Conservation (phyloP, 2,888 invertebrate genomes). For the Pseudanteris insignis region DNA sequence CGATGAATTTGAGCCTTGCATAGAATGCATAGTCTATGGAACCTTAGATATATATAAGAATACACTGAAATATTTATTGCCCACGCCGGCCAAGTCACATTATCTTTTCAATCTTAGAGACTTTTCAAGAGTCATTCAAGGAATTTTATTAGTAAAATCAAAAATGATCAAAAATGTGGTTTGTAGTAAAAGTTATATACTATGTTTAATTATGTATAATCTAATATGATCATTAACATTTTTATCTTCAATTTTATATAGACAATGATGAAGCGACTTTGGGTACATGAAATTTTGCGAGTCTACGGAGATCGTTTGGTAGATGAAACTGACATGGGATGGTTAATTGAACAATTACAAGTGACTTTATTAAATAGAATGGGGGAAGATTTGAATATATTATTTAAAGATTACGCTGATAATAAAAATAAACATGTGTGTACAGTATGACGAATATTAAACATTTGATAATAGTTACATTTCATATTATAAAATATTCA, state of each 20-base stretch:
- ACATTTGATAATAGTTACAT: too few species aligned
- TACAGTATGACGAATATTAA: too few species aligned
- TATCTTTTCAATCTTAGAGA: slow-evolving; percentile 95
- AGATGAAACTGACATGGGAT: slow-evolving; percentile 81
- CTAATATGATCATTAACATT: too few species aligned
- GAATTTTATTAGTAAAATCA: slow-evolving; percentile 87
- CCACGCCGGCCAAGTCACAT: slow-evolving; percentile 93
- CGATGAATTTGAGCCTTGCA: slow-evolving; percentile 86
- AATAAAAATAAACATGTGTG: too few species aligned
- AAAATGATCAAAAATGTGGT: slow-evolving; percentile 83
- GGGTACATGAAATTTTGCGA: slow-evolving; percentile 92
- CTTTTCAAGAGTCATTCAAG: slow-evolving; percentile 91
- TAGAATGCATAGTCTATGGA: slow-evolving; percentile 83
- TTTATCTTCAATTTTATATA: too few species aligned
- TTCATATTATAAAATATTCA: too few species aligned
- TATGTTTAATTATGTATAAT: too few species aligned
- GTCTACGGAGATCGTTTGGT: slow-evolving; percentile 93
- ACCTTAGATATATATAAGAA: slow-evolving; percentile 88
- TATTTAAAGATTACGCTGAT: slow-evolving; percentile 79
- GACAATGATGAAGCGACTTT: slow-evolving; percentile 86
- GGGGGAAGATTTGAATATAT: slow-evolving; percentile 74
- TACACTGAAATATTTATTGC: slow-evolving; percentile 80
- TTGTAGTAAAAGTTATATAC: too few species aligned
- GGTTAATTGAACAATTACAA: slow-evolving; percentile 80
- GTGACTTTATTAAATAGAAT: slow-evolving; percentile 71